Evolutionary conservation across 2,888 invertebrate genomes (phyloP).

Genomic region (Autographa gamma): DNA sequence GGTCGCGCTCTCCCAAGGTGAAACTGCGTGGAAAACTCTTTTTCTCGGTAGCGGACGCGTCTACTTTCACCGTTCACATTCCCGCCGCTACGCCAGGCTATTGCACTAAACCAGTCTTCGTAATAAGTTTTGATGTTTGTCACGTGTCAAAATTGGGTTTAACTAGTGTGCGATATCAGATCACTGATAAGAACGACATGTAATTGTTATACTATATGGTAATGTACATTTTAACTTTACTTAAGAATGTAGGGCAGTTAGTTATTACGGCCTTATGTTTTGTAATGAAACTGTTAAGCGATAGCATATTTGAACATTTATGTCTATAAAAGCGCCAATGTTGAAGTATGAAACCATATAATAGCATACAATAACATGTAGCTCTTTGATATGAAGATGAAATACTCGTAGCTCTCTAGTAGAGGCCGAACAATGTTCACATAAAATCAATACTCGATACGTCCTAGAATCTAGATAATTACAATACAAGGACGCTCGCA

Average conservation of each 20-base stretch:
- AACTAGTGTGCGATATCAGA: constrained; percentile 66
- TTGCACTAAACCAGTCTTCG: constrained; percentile 75
- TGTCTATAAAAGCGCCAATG: background rate
- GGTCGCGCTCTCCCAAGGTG: constrained; percentile 80
- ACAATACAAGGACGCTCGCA: constrained; percentile 15
- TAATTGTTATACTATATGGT: constrained; percentile 58
- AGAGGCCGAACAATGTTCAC: constrained; percentile 1
- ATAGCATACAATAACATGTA: background rate
- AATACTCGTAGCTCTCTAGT: background rate
- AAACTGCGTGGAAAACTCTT: constrained; percentile 87
- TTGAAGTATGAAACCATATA: background rate
- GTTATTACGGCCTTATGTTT: constrained; percentile 21
- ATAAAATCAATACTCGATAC: constrained; percentile 19
- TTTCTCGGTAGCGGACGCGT: constrained; percentile 85
- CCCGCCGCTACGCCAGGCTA: constrained; percentile 71
- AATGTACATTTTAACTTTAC: constrained; percentile 57
- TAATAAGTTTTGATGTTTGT: constrained; percentile 68
- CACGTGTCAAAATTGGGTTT: constrained; percentile 71
- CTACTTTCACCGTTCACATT: constrained; percentile 87
- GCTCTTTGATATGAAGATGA: background rate
- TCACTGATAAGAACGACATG: constrained; percentile 63
- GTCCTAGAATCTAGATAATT: constrained; percentile 15
- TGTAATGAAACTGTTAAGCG: constrained; percentile 18
- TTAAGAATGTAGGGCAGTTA: constrained; percentile 63
- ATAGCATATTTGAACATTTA: constrained; percentile 19